A percentile compares a stretch with the other conserved stretches of the same genome.
These are phyloP conservation scores for Myiotriccus ornatus DNA, from an alignment of 2,797 vertebrate genomes.

Conservation along the genomic window DNA sequence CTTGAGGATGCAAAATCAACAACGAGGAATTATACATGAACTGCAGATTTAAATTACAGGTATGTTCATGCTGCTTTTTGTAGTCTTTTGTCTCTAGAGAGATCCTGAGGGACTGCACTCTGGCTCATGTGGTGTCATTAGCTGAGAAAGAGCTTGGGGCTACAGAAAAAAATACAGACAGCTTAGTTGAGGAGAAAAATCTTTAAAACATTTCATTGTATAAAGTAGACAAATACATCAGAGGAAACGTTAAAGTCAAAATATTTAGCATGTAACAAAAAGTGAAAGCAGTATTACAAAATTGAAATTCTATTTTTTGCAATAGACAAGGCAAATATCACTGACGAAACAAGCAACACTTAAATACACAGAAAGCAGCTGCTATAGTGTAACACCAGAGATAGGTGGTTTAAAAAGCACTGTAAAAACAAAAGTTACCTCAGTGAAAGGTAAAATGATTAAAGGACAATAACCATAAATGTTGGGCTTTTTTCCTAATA, in stretches of 20 bases:
- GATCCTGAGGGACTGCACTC: background rate
- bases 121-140: background rate
- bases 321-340: background rate
- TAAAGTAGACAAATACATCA: background rate
- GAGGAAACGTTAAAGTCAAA: background rate
- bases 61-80: background rate
- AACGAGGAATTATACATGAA: background rate
- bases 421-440: background rate
- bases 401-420: background rate
- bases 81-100: background rate
- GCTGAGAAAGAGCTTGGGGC: background rate
- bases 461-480: background rate
- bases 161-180: background rate
- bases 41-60: background rate
- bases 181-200: background rate
- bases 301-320: background rate
- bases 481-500: background rate
- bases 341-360: background rate
- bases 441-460: background rate
- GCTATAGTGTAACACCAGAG: background rate
- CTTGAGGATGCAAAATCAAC: background rate
- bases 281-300: background rate
- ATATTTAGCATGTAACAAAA: background rate
- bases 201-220: background rate
- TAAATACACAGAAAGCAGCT: background rate